A percentile compares a stretch with the other conserved stretches of the same genome.
Evolutionary conservation across 2,888 invertebrate genomes (phyloP).

Genomic region (Saturnia pavonia): DNA sequence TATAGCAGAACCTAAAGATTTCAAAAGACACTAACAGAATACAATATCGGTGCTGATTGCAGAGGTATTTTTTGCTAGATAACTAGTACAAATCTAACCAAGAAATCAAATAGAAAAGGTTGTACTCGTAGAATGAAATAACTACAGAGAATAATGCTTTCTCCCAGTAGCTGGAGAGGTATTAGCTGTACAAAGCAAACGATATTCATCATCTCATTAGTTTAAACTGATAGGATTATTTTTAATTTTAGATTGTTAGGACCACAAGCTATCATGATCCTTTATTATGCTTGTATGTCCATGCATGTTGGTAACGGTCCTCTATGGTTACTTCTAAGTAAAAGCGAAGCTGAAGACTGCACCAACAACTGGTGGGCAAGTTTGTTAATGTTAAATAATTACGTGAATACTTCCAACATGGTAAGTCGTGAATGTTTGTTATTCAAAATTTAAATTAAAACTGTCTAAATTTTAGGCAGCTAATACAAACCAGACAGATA

Average conservation of each 20-base stretch:
- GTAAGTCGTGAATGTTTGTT: slow-evolving; percentile 27
- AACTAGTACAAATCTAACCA: background rate
- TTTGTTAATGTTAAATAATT: slow-evolving; percentile 43
- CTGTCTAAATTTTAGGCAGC: too few species aligned
- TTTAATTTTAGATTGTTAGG: slow-evolving; percentile 34
- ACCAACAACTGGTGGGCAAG: slow-evolving; percentile 40
- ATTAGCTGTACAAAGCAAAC: background rate
- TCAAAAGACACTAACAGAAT: too few species aligned
- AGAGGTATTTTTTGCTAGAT: background rate
- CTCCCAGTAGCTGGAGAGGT: too few species aligned
- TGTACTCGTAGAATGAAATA: background rate
- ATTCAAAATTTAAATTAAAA: too few species aligned
- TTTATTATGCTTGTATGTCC: slow-evolving; percentile 30
- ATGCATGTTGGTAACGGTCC: slow-evolving; percentile 37
- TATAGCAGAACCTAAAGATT: background rate
- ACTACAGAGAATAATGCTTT: background rate
- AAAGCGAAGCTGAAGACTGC: slow-evolving; percentile 34
- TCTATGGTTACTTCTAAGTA: slow-evolving; percentile 28
- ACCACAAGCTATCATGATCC: slow-evolving; percentile 31
- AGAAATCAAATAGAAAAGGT: too few species aligned
- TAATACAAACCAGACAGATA: too few species aligned
- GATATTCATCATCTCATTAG: background rate
- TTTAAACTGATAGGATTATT: background rate
- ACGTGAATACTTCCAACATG: slow-evolving; percentile 31
- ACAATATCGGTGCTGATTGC: background rate